Conservation (phyloP, 2,888 invertebrate genomes). For the Caenorhabditis imperialis region DNA sequence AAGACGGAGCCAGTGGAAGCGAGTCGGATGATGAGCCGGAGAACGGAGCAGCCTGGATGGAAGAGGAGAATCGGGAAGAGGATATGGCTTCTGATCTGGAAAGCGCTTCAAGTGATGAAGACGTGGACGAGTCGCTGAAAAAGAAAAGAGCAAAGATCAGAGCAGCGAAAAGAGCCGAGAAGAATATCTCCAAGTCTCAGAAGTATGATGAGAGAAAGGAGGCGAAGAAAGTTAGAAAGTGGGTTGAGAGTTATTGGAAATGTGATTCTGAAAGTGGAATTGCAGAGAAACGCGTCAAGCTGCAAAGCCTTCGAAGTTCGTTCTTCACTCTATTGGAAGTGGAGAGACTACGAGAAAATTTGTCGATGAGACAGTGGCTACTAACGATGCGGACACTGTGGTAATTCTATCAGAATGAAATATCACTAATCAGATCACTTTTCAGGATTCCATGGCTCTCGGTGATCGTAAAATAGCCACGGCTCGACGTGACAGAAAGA, state of each 20-base stretch:
- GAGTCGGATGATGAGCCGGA: slow-evolving; percentile 13
- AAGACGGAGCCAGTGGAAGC: slow-evolving; percentile 39
- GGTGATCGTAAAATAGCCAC: slow-evolving; percentile 36
- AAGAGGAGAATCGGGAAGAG: slow-evolving; percentile 30
- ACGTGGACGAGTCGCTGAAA: slow-evolving; percentile 39
- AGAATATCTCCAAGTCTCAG: slow-evolving; percentile 32
- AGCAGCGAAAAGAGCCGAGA: slow-evolving; percentile 33
- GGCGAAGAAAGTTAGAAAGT: slow-evolving; percentile 54
- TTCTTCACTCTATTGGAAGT: slow-evolving; percentile 56
- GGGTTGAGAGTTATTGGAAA: no score
- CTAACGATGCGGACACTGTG: background rate
- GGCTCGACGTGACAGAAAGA: slow-evolving; percentile 12
- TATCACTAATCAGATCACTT: no score
- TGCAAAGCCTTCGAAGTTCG: slow-evolving; percentile 60
- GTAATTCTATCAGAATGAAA: slow-evolving; percentile 1
- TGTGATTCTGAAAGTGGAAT: no score
- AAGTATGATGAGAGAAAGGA: slow-evolving; percentile 51
- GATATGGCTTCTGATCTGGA: slow-evolving; percentile 50
- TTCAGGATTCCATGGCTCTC: slow-evolving; percentile 51
- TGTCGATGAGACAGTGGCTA: slow-evolving; percentile 53
- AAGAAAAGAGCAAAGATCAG: slow-evolving; percentile 39
- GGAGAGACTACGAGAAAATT: slow-evolving; percentile 64
- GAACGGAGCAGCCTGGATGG: slow-evolving; percentile 31
- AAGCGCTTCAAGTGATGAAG: slow-evolving; percentile 44
- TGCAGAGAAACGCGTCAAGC: slow-evolving; percentile 48